These are phyloP conservation scores for Otus sunia DNA, from an alignment of 2,113 vertebrate genomes.

Conservation along the genomic window DNA sequence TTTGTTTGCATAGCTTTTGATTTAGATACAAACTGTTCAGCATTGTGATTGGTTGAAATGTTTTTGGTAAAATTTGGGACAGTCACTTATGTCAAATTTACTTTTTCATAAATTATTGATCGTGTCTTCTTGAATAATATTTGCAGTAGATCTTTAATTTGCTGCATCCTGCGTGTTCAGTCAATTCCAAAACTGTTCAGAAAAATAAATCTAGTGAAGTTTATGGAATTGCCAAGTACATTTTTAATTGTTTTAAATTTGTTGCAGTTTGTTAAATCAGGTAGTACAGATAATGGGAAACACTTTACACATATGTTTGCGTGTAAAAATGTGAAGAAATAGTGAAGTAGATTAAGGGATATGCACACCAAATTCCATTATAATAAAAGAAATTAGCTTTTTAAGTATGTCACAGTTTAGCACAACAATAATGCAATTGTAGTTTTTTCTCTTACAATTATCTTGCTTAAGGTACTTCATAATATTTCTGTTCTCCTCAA, in stretches of 20 bases:
- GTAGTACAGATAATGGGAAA: conserved; percentile 4
- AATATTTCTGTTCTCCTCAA: conserved; percentile 69
- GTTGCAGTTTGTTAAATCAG: not conserved
- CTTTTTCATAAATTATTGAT: conserved; percentile 60
- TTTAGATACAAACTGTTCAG: conserved; percentile 9
- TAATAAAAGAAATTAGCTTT: conserved; percentile 71
- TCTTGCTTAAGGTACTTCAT: conserved; percentile 72
- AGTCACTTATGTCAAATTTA: conserved; percentile 42
- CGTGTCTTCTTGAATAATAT: not conserved
- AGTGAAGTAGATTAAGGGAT: conserved; percentile 59
- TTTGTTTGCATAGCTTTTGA: conserved; percentile 36
- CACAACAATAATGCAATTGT: conserved; percentile 69
- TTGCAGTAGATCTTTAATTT: not conserved
- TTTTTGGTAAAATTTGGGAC: conserved; percentile 48
- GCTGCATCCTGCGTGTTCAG: not conserved
- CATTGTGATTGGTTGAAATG: conserved; percentile 18
- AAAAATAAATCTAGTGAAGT: not conserved
- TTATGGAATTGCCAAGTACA: not conserved
- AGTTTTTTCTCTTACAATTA: conserved; percentile 66
- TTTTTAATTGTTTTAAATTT: conserved; percentile 46
- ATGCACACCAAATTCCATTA: conserved; percentile 61
- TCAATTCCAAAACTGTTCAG: not conserved
- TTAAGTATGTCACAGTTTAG: conserved; percentile 72
- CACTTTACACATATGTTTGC: conserved; percentile 30
- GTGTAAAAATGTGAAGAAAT: conserved; percentile 32